Evolutionary conservation across 2,888 invertebrate species (phyloP), one percentile per base, ranked within the genome.

Genomic region (Epinotia demarniana): DNA sequence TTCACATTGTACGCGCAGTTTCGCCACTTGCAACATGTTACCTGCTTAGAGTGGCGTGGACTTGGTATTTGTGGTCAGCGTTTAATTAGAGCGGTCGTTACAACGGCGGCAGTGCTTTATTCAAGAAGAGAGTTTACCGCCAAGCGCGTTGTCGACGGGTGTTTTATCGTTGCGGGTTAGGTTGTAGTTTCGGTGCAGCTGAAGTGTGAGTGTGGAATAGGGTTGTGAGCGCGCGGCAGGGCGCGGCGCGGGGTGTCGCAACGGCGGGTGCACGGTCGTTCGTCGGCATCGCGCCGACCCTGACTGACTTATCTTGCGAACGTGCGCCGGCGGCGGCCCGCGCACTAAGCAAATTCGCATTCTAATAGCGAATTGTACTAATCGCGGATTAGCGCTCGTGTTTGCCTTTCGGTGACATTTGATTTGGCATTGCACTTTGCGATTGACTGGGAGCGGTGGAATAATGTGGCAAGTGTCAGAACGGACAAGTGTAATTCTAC

Each of bases 301-400:
- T 94, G 94, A 94, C 94, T 93, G 91, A 94, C 93, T 93, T 94
- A 93, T 92, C 92, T 92, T 89, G 88, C 90, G 87, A 92, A 91
- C 92, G 92, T 92, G 93, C 91, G 88, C 73, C 58, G 58, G 93
- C 91, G 88, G 67, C 58, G 58, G 63, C 63, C 72, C 66, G 33
- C 57, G 39, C 87, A 87, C 92, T 88, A 91, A 92, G 92, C 93
- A 91, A 93, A 93, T 92, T 89, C 89, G 87, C 89, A 88, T 88
- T 92, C 93, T 93, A 92, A 91, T 88, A 85, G 91, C 91, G 84
- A 92, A 92, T 92, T 91, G 87, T 88, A 88, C 89, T 86, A 87
- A 85, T 86, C 83, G 84, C 83, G 83, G 85, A 86, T 89, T 89
- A 87, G 68, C 75, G 87, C 83, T 64, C 57, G 33, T 72, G 75